Evolutionary conservation across 1,140 invertebrate species (phyloP).

Genomic region (Drosophila tani): DNA sequence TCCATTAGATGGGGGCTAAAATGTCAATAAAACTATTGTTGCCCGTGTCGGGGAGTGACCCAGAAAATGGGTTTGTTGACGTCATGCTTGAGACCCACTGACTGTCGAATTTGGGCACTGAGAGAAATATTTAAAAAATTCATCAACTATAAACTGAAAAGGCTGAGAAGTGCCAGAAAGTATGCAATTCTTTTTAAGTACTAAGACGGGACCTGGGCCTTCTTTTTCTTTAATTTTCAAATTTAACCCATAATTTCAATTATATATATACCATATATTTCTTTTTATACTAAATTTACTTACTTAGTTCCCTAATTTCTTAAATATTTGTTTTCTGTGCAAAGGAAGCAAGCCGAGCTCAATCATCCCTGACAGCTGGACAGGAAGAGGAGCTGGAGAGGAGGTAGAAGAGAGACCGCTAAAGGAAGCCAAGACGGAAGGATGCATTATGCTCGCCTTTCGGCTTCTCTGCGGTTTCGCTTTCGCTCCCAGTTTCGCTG

Average conservation of each 20-base stretch:
- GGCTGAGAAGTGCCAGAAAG: no score
- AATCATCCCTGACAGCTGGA: constrained; percentile 51
- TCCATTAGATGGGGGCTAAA: constrained; percentile 23
- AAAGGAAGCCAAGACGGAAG: constrained; percentile 44
- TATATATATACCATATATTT: no score
- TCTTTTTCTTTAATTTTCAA: neutral
- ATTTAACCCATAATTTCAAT: neutral
- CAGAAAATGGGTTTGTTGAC: constrained; percentile 47
- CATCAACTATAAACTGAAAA: neutral
- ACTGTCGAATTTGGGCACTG: constrained; percentile 7
- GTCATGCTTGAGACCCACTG: constrained; percentile 39
- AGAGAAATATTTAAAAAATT: neutral
- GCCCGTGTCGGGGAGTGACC: constrained; percentile 40
- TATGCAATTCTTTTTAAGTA: no score
- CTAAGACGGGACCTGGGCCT: no score
- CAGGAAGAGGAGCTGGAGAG: constrained; percentile 26
- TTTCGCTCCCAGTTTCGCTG: constrained; percentile 49
- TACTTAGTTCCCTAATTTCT: neutral
- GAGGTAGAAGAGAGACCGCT: constrained; percentile 2
- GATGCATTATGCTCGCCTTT: constrained; percentile 58
- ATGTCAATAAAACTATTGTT: constrained; percentile 58
- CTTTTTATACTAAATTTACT: neutral
- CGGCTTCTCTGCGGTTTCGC: constrained; percentile 38
- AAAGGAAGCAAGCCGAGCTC: constrained; percentile 31
- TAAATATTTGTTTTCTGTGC: constrained; percentile 12